Percentiles rank a stretch among this genome's conserved stretches.
Evolutionary conservation across 2,113 vertebrate species (phyloP).

Genomic region (Cyanocitta stelleri): DNA sequence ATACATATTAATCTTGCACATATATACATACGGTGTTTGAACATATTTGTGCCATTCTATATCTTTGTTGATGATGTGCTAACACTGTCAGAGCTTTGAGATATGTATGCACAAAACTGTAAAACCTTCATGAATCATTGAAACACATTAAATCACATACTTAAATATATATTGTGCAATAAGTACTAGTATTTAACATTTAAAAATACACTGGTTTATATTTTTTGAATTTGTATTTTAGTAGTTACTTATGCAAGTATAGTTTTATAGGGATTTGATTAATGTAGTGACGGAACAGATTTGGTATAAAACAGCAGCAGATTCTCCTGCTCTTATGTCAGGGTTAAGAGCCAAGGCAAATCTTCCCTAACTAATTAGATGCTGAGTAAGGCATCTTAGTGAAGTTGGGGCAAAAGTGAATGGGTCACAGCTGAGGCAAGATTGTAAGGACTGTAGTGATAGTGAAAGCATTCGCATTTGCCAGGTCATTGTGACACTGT

Average conservation of each 20-base stretch:
- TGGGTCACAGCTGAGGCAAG: slow-evolving; percentile 72
- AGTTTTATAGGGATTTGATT: slow-evolving; percentile 65
- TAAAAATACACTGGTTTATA: background rate
- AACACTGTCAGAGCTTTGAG: background rate
- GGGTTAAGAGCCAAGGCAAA: slow-evolving; percentile 71
- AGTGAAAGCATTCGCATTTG: slow-evolving; percentile 72
- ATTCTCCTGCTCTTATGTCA: slow-evolving; percentile 70
- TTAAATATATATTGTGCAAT: background rate
- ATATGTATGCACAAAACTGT: background rate
- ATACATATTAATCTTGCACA: background rate
- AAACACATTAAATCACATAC: background rate
- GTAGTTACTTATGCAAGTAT: slow-evolving; percentile 40
- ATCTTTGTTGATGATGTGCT: slow-evolving; percentile 14
- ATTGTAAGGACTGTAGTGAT: slow-evolving; percentile 72
- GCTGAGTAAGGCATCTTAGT: slow-evolving; percentile 78
- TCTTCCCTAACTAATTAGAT: slow-evolving; percentile 79
- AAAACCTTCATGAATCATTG: background rate
- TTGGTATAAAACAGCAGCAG: slow-evolving; percentile 71
- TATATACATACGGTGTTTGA: background rate
- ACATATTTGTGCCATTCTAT: background rate
- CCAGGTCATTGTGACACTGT: slow-evolving; percentile 81
- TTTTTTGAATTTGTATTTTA: slow-evolving; percentile 30
- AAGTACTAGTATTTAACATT: background rate
- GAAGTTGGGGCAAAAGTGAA: slow-evolving; percentile 75
- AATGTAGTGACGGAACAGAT: slow-evolving; percentile 76